Conservation (phyloP, 30 jellyfish, hydroid and myxozoan species). For the Nemopilema nomurai region DNA sequence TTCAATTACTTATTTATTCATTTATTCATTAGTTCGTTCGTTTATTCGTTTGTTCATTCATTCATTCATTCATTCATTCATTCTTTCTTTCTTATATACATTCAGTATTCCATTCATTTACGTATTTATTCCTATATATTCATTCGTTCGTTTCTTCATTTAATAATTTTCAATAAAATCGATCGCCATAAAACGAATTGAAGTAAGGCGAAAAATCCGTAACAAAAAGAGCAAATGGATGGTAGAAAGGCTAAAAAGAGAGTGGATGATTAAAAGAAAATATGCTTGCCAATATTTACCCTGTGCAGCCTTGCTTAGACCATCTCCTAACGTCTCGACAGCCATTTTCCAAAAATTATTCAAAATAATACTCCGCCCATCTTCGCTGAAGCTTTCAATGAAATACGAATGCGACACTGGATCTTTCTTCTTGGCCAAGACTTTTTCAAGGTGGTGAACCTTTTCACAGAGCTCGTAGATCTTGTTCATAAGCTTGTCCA, state of each 20-base stretch:
- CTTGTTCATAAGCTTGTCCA: slow-evolving; percentile 71
- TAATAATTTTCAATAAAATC: too few relatives aligned
- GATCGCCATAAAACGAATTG: too few relatives aligned
- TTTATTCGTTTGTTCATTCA: too few relatives aligned
- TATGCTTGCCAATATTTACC: slow-evolving; percentile 28
- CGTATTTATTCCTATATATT: too few relatives aligned
- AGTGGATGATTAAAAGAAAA: background rate
- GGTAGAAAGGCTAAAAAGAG: background rate
- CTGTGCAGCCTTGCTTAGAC: slow-evolving; percentile 58
- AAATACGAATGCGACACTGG: slow-evolving; percentile 83
- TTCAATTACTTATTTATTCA: too few relatives aligned
- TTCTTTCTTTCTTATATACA: too few relatives aligned
- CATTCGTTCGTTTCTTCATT: too few relatives aligned
- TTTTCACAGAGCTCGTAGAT: slow-evolving; percentile 58
- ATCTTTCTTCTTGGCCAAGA: slow-evolving; percentile 83
- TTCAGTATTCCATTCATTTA: too few relatives aligned
- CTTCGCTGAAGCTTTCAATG: slow-evolving; percentile 72
- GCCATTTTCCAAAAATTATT: slow-evolving; percentile 74
- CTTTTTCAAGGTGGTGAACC: slow-evolving; percentile 72
- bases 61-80: too few relatives aligned
- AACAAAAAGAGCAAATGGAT: too few relatives aligned
- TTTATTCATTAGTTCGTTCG: too few relatives aligned
- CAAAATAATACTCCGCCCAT: slow-evolving; percentile 67
- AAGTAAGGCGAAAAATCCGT: too few relatives aligned
- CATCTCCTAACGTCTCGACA: slow-evolving; percentile 53